These are phyloP conservation scores for Drosophila mettleri DNA, from an alignment of 2,888 invertebrate species.

Conservation along the genomic window DNA sequence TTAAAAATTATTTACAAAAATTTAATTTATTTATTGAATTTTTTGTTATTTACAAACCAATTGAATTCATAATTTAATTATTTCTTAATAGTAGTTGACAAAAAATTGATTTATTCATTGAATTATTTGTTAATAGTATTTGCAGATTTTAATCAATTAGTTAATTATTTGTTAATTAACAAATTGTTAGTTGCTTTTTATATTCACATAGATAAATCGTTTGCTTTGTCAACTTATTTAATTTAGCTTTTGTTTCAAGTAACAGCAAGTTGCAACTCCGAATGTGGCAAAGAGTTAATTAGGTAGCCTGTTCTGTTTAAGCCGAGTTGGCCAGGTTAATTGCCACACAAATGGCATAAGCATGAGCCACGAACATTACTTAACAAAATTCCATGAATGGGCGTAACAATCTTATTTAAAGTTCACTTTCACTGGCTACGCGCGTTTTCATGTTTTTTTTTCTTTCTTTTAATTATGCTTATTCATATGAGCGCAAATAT, in stretches of 20 bases:
- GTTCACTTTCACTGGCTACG: slow-evolving; percentile 58
- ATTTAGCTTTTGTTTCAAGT: not conserved
- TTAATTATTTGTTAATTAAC: too few species aligned
- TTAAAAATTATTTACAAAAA: too few species aligned
- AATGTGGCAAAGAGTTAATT: slow-evolving; percentile 6
- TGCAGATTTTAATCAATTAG: too few species aligned
- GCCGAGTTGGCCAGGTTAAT: slow-evolving; percentile 19
- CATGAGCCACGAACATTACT: slow-evolving; percentile 9
- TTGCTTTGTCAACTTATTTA: not conserved
- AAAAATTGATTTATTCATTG: too few species aligned
- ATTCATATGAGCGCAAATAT: slow-evolving; percentile 27
- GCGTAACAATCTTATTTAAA: slow-evolving; percentile 31
- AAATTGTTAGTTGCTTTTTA: too few species aligned
- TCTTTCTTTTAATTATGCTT: slow-evolving; percentile 37
- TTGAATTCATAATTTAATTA: too few species aligned
- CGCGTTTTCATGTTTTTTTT: not conserved
- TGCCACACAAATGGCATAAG: slow-evolving; percentile 22
- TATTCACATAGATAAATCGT: too few species aligned
- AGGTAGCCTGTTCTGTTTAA: slow-evolving; percentile 31
- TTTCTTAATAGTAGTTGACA: too few species aligned
- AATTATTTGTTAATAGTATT: too few species aligned
- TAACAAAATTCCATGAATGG: slow-evolving; percentile 41
- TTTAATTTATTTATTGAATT: too few species aligned
- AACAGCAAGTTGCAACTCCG: slow-evolving; percentile 1
- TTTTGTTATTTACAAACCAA: too few species aligned